A percentile compares a stretch with the other conserved stretches of the same genome.
Conservation (phyloP, 2,797 vertebrate genomes). For the Hephaestus fuliginosus region DNA sequence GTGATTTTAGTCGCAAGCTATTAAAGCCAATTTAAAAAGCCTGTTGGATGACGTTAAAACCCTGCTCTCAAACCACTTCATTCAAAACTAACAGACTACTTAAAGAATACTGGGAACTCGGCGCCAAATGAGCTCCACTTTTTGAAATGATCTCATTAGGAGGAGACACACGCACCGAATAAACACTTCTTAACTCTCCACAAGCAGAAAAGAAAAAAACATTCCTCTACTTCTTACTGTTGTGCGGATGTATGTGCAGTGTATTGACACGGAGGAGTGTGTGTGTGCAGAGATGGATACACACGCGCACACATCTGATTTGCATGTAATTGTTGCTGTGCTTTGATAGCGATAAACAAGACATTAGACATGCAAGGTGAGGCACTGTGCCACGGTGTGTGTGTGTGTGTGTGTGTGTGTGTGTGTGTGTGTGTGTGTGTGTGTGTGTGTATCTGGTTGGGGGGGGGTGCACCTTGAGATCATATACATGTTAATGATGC, state of each 20-base stretch:
- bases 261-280: background rate
- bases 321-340: slow-evolving; percentile 77
- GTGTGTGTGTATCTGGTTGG: slow-evolving; percentile 61
- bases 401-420: slow-evolving; percentile 6
- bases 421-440: slow-evolving; percentile 6
- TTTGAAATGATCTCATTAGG: slow-evolving; percentile 58
- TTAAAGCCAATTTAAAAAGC: slow-evolving; percentile 55
- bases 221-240: background rate
- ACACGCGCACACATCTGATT: slow-evolving; percentile 60
- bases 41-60: slow-evolving; percentile 44
- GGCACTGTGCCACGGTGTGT: slow-evolving; percentile 54
- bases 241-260: slow-evolving; percentile 3
- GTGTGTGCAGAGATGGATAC: slow-evolving; percentile 6
- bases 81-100: slow-evolving; percentile 61
- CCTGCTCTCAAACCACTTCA: slow-evolving; percentile 60
- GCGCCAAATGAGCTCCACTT: slow-evolving; percentile 49
- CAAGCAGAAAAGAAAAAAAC: background rate
- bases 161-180: slow-evolving; percentile 29
- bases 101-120: slow-evolving; percentile 36
- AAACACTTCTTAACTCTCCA: slow-evolving; percentile 28
- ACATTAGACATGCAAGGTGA: slow-evolving; percentile 84
- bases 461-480: slow-evolving; percentile 77
- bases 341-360: slow-evolving; percentile 82
- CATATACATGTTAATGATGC: slow-evolving; percentile 82
- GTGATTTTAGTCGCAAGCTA: slow-evolving; percentile 47